These are phyloP conservation scores for Cistogaster globosa DNA, from an alignment of 2,888 invertebrate species.

Conservation along the genomic window DNA sequence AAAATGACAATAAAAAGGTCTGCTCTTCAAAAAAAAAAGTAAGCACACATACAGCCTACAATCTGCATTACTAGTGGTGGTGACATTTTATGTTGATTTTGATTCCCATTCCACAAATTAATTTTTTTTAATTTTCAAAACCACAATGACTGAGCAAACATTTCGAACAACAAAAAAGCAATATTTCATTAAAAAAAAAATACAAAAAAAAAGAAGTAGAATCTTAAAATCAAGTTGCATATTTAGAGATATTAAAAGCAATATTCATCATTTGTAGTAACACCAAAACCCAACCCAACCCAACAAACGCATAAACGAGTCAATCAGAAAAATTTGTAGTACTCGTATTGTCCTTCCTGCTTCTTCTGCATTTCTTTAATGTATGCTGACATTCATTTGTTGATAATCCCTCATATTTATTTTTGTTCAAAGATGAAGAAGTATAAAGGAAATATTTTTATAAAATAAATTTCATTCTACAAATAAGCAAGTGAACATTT, in stretches of 20 bases:
- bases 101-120: not conserved
- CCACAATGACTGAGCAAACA: slow-evolving; percentile 67
- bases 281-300: not conserved
- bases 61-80: slow-evolving; percentile 20
- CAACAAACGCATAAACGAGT: not conserved
- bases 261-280: slow-evolving; percentile 44
- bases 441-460: slow-evolving; percentile 6
- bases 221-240: slow-evolving; percentile 62
- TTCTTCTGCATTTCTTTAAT: slow-evolving; percentile 54
- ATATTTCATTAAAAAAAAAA: slow-evolving; percentile 28
- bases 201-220: not conserved
- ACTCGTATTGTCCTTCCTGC: slow-evolving; percentile 15
- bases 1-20: slow-evolving; percentile 18
- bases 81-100: slow-evolving; percentile 20
- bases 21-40: slow-evolving; percentile 26
- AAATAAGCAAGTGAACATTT: slow-evolving; percentile 12
- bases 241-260: slow-evolving; percentile 66
- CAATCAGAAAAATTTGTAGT: slow-evolving; percentile 3
- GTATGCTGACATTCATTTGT: slow-evolving; percentile 69
- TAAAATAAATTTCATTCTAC: slow-evolving; percentile 4
- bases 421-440: slow-evolving; percentile 72
- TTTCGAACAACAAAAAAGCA: slow-evolving; percentile 40
- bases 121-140: slow-evolving; percentile 15
- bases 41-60: slow-evolving; percentile 35
- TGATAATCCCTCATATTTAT: slow-evolving; percentile 79